phyloP scores from a whole-genome alignment of 2,797 vertebrate genomes.

The Manis pentadactyla region DNA sequence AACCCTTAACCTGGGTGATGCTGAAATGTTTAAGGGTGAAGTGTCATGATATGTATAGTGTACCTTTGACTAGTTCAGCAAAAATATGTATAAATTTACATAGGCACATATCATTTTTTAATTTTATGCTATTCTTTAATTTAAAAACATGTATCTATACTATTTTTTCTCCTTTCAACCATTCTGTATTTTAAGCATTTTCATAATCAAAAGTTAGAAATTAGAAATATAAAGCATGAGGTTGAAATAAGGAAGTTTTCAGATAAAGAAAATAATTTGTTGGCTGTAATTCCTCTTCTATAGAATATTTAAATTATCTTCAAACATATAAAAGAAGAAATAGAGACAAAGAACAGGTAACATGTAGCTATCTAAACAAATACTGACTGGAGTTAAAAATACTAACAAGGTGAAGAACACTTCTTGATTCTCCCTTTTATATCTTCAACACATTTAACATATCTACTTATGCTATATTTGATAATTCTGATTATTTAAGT shows the following conservation, averaged over 20 bases:
- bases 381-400: neutral
- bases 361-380: neutral
- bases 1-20: neutral
- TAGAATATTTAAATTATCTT: neutral
- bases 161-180: neutral
- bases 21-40: neutral
- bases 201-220: neutral
- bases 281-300: neutral
- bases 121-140: neutral
- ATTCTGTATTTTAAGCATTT: neutral
- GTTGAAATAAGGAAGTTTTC: neutral
- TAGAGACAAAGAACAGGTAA: neutral
- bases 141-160: neutral
- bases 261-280: neutral
- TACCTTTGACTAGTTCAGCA: neutral
- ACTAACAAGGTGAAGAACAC: neutral
- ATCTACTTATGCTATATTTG: neutral
- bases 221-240: neutral
- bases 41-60: neutral
- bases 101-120: neutral
- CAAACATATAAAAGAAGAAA: neutral
- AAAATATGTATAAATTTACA: neutral
- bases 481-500: neutral
- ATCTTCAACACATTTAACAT: neutral
- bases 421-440: neutral